phyloP scores from a whole-genome alignment of 2,113 vertebrate genomes.

The Chroicocephalus ridibundus region DNA sequence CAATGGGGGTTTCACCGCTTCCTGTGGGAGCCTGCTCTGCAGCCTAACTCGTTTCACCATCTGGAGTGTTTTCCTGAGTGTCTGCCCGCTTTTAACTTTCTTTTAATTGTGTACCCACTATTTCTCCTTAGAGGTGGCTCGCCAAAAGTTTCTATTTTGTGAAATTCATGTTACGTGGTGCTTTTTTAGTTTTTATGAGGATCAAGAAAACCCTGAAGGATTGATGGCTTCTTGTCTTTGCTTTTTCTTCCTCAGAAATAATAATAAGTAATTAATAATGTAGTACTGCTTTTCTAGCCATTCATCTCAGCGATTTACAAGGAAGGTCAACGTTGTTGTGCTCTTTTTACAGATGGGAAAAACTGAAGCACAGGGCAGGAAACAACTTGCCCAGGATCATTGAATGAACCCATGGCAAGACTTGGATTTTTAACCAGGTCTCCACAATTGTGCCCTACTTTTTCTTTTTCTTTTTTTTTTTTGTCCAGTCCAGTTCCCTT shows the following conservation, averaged over 20 bases:
- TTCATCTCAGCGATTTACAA: background rate
- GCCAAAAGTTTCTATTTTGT: background rate
- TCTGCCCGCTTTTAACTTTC: slow-evolving; percentile 4
- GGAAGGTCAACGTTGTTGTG: background rate
- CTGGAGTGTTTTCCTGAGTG: slow-evolving; percentile 34
- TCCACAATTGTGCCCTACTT: slow-evolving; percentile 12
- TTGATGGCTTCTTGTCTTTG: background rate
- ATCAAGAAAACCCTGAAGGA: background rate
- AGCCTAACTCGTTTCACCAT: slow-evolving; percentile 36
- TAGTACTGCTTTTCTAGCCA: background rate
- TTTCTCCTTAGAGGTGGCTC: background rate
- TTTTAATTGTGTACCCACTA: background rate
- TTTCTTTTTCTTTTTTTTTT: background rate
- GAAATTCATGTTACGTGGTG: background rate
- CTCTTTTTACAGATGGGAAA: slow-evolving; percentile 8
- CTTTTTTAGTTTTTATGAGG: background rate
- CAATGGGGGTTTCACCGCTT: slow-evolving; percentile 46
- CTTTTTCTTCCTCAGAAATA: slow-evolving; percentile 22
- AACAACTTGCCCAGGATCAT: slow-evolving; percentile 23
- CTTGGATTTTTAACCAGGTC: slow-evolving; percentile 33
- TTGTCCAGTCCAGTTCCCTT: background rate
- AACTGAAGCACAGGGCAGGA: slow-evolving; percentile 22
- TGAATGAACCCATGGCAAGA: background rate
- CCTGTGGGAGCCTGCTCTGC: slow-evolving; percentile 37
- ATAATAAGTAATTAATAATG: background rate